A percentile compares a stretch with the other conserved stretches of the same genome.
Evolutionary conservation across 1,140 invertebrate species (phyloP).

Genomic region (Zeugodacus cucurbitae): DNA sequence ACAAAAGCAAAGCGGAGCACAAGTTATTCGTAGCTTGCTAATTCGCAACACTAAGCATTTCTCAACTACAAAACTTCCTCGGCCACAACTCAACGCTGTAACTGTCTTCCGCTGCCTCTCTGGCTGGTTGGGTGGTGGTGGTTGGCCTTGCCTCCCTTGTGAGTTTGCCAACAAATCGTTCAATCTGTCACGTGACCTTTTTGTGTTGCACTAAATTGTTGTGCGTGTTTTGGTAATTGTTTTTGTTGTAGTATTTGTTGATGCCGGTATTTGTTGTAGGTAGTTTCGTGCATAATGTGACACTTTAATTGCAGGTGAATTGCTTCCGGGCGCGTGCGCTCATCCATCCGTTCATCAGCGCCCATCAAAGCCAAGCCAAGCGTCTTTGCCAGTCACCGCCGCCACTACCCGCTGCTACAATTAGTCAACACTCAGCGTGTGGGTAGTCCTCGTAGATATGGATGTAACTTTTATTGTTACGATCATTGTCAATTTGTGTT

Average conservation of each 20-base stretch:
- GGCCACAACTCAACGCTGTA: neutral
- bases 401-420: neutral
- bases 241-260: slow-evolving; percentile 1
- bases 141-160: neutral
- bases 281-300: slow-evolving; percentile 46
- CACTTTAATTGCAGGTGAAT: slow-evolving; percentile 65
- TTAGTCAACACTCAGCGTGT: slow-evolving; percentile 1
- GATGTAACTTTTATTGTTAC: neutral
- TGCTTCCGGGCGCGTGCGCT: slow-evolving; percentile 53
- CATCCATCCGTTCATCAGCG: slow-evolving; percentile 34
- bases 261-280: neutral
- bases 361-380: neutral
- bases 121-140: neutral
- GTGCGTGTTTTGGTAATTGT: slow-evolving; percentile 32
- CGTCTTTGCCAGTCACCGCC: neutral
- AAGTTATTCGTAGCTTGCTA: neutral
- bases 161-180: neutral
- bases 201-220: slow-evolving; percentile 29
- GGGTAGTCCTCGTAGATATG: slow-evolving; percentile 6
- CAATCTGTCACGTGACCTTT: slow-evolving; percentile 31
- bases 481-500: neutral
- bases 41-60: neutral
- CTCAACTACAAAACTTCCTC: neutral
- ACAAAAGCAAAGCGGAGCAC: neutral
- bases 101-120: neutral